Base-by-base conservation (phyloP, 2,888 invertebrate genomes). In the Eueremaeus valkanovi region DNA sequence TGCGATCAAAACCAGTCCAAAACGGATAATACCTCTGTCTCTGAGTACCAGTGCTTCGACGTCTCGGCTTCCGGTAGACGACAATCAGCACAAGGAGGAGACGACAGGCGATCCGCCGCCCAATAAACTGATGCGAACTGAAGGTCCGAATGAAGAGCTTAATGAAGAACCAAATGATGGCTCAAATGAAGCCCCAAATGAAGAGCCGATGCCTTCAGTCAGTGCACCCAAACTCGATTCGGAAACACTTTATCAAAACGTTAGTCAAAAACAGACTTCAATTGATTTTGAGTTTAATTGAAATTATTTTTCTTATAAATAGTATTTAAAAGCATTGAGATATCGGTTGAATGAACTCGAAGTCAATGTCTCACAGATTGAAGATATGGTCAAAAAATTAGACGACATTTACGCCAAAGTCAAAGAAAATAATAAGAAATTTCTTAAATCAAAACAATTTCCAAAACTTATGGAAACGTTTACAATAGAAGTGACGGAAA, bases 301-400 rank as follows among this genome's bases (percentile, higher is more conserved):
- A 21, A 58, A 18, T 21, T 24, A n/a, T 27, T 66, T 66, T 36
- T 40, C 5, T 33, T 18, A 16, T 36, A 1, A 9, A 21, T n/a
- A 66, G 66, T 70, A 70, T 42, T 45, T 70, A 40, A 40, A 70
- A 27, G 3, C 45, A 70, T 70, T 42, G 5, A 42, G n/a, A 0
- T 24, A 45, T 27, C 70, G 70, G 0, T 27, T 70, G 70, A 42
- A 21, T 27, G 45, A 1, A 0, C 8, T 70, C 9, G 29, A 45
- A 0, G 16, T 11, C 9, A 27, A 13, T 24, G 70, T 42, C 1
- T 16, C 0, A 2, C 18, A 27, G 13, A 27, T 45, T 0, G 2
- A 45, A n/a, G 45, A 24, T 0, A 16, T 70, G 45, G 9, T 2
- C 33, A 24, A 27, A 45, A 16, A 29, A 8, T 45, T 70, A 0